These are phyloP conservation scores for Zeus faber DNA, from an alignment of 2,113 vertebrate species.

Conservation along the genomic window DNA sequence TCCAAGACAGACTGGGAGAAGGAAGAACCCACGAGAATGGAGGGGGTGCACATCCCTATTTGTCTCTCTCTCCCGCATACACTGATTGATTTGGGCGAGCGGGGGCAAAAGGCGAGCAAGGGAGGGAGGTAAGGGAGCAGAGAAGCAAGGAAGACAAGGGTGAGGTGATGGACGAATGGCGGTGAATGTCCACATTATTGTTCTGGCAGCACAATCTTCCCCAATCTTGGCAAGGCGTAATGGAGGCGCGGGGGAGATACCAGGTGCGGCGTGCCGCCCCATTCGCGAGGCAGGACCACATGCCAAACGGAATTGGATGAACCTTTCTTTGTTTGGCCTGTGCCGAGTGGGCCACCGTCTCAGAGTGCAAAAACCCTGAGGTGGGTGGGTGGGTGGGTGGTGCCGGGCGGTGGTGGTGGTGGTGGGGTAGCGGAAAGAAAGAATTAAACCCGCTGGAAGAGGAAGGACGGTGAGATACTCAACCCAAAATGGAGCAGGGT, in stretches of 20 bases:
- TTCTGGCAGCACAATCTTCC: constrained; percentile 68
- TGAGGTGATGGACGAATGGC: constrained; percentile 41
- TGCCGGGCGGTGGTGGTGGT: constrained; percentile 25
- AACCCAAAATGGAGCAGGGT: neutral
- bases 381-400: constrained; percentile 2
- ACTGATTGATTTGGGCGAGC: constrained; percentile 31
- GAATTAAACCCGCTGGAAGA: too few species aligned
- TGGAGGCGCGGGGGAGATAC: constrained; percentile 57
- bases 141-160: constrained; percentile 5
- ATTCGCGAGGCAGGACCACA: constrained; percentile 53
- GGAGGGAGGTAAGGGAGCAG: constrained; percentile 19
- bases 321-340: constrained; percentile 57
- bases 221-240: constrained; percentile 61
- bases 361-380: too few species aligned
- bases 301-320: constrained; percentile 60
- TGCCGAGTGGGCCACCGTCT: neutral
- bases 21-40: constrained; percentile 28
- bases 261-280: constrained; percentile 59
- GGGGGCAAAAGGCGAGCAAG: constrained; percentile 14
- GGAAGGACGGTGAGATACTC: neutral
- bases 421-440: too few species aligned
- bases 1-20: constrained; percentile 33
- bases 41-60: too few species aligned
- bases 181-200: constrained; percentile 64
- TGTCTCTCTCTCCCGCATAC: neutral